phyloP scores from a whole-genome alignment of 2,888 invertebrate genomes.

The Byasa hedistus region DNA sequence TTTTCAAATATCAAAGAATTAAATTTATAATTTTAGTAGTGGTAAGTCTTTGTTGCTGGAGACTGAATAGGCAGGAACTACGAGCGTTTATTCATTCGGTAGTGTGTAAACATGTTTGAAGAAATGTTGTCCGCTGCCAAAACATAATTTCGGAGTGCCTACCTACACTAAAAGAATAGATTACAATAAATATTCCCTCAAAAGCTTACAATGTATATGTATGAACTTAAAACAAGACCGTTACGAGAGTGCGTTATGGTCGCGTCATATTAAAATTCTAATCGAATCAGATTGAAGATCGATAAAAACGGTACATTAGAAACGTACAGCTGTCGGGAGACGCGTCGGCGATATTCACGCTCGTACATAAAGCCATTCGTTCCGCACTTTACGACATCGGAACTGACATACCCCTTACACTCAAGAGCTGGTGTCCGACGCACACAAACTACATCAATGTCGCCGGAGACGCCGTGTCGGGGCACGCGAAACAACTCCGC shows the following conservation, averaged over 20 bases:
- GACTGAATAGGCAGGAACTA: too few relatives aligned
- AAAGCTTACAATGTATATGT: conserved; percentile 21
- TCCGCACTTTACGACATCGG: conserved; percentile 59
- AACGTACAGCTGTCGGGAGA: conserved; percentile 50
- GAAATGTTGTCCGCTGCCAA: too few relatives aligned
- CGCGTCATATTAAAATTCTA: conserved; percentile 63
- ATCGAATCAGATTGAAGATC: conserved; percentile 49
- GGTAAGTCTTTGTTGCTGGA: not conserved
- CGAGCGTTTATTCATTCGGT: too few relatives aligned
- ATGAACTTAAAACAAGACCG: conserved; percentile 36
- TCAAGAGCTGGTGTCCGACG: conserved; percentile 36
- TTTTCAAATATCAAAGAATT: not conserved
- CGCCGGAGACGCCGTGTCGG: conserved; percentile 39
- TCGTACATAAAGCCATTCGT: conserved; percentile 56
- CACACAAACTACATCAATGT: conserved; percentile 39
- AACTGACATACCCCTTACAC: conserved; percentile 39
- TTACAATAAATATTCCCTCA: not conserved
- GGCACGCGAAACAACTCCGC: conserved; percentile 47
- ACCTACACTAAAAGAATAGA: not conserved
- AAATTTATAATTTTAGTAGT: not conserved
- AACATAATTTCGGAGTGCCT: too few relatives aligned
- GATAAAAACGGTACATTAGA: conserved; percentile 59
- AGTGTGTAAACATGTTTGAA: too few relatives aligned
- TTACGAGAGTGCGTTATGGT: conserved; percentile 42
- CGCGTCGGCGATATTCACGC: conserved; percentile 47